These are phyloP conservation scores for Scrobipalpa costella DNA, from an alignment of 2,888 invertebrate genomes.

Conservation along the genomic window DNA sequence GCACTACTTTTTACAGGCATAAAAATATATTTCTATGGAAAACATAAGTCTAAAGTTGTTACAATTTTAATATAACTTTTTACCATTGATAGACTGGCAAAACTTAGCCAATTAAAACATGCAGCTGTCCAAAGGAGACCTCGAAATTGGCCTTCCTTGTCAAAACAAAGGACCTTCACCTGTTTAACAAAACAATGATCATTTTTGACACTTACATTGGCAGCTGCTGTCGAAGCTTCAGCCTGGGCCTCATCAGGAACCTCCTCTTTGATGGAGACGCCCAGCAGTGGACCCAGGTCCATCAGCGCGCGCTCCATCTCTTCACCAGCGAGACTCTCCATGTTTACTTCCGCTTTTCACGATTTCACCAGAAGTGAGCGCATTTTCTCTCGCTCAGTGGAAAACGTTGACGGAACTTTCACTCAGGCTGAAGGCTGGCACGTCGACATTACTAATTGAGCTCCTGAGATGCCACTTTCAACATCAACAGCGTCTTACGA, in stretches of 20 bases:
- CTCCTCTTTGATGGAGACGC: slow-evolving; percentile 75
- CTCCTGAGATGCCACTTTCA: slow-evolving; percentile 51
- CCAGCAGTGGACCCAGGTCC: slow-evolving; percentile 74
- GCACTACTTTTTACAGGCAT: too few species aligned
- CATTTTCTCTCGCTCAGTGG: slow-evolving; percentile 52
- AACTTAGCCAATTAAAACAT: background rate
- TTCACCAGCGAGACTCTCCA: slow-evolving; percentile 73
- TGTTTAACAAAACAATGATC: background rate
- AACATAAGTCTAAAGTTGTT: too few species aligned
- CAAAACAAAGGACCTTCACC: slow-evolving; percentile 8
- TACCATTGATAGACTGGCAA: background rate
- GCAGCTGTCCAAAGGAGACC: slow-evolving; percentile 2
- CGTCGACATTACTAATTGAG: slow-evolving; percentile 68
- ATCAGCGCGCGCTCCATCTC: slow-evolving; percentile 75
- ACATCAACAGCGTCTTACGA: slow-evolving; percentile 42
- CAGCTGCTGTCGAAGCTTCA: slow-evolving; percentile 39
- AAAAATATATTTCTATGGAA: too few species aligned
- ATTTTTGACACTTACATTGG: slow-evolving; percentile 52
- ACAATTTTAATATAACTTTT: too few species aligned
- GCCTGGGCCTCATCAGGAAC: slow-evolving; percentile 59
- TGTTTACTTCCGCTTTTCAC: slow-evolving; percentile 37
- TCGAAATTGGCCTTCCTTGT: background rate
- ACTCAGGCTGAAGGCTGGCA: slow-evolving; percentile 61
- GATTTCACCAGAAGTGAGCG: slow-evolving; percentile 45
- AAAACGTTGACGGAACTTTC: slow-evolving; percentile 56